These are phyloP conservation scores for Delichon dasypus DNA, from an alignment of 2,797 vertebrate genomes.

Conservation along the genomic window DNA sequence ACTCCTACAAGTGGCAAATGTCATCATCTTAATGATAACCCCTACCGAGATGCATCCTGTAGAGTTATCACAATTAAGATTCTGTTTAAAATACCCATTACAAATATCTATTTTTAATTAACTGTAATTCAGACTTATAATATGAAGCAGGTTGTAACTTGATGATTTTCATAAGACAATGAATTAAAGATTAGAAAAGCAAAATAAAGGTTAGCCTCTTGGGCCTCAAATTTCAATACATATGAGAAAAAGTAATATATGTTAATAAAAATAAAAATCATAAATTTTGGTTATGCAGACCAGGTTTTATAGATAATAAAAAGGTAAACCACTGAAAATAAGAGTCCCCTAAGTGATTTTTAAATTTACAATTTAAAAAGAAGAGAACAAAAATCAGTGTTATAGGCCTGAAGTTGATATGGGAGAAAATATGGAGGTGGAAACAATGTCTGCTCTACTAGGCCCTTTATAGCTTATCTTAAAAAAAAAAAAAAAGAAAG, in stretches of 20 bases:
- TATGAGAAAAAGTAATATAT: neutral
- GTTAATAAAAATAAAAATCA: neutral
- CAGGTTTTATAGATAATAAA: neutral
- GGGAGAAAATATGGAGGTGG: neutral
- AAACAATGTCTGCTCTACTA: neutral
- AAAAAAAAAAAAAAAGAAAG: too few species aligned
- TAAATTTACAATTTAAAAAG: neutral
- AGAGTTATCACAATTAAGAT: constrained; percentile 44
- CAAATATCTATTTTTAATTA: constrained; percentile 60
- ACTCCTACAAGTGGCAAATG: neutral
- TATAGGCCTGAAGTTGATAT: neutral
- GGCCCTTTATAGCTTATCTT: neutral
- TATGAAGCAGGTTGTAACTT: constrained; percentile 9
- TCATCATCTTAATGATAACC: neutral
- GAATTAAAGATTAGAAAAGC: neutral
- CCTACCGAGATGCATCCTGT: constrained; percentile 5
- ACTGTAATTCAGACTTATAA: constrained; percentile 8
- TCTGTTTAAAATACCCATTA: constrained; percentile 66
- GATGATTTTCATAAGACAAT: constrained; percentile 4
- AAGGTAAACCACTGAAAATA: neutral
- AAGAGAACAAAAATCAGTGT: neutral
- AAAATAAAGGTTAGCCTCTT: neutral
- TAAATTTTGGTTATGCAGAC: neutral
- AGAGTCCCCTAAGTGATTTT: neutral
- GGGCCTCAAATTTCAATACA: neutral